Percentiles rank a stretch among this genome's conserved stretches.
Evolutionary conservation across 2,797 vertebrate genomes (phyloP).

Genomic region (Channallabes apus): DNA sequence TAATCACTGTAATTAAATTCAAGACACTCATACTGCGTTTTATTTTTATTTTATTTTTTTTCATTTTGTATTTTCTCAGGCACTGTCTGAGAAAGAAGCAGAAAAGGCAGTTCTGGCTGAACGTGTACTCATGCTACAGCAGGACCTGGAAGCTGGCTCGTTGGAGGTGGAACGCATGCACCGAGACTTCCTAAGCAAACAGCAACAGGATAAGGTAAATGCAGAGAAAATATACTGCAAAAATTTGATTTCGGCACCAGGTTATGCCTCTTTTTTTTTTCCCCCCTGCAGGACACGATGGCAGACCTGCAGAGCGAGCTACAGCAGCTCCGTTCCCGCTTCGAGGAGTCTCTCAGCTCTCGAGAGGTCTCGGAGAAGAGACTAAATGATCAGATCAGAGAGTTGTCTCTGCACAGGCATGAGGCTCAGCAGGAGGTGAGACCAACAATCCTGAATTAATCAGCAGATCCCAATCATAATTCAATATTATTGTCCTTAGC

Average conservation of each 20-base stretch:
- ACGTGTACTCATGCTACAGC: slow-evolving; percentile 66
- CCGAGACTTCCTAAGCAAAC: slow-evolving; percentile 70
- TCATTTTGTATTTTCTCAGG: slow-evolving; percentile 62
- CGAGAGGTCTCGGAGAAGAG: slow-evolving; percentile 63
- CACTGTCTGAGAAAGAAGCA: slow-evolving; percentile 75
- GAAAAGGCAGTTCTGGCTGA: slow-evolving; percentile 72
- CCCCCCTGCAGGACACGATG: slow-evolving; percentile 29
- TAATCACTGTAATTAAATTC: neutral
- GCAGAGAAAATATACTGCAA: neutral
- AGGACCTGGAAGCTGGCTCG: slow-evolving; percentile 65
- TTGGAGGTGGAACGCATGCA: slow-evolving; percentile 66
- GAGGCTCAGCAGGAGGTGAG: slow-evolving; percentile 65
- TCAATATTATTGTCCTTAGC: slow-evolving; percentile 39
- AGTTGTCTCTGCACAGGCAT: slow-evolving; percentile 66
- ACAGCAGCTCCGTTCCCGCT: slow-evolving; percentile 65
- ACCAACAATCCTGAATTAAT: slow-evolving; percentile 24
- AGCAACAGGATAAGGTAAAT: slow-evolving; percentile 78
- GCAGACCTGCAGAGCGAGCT: slow-evolving; percentile 65
- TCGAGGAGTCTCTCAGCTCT: slow-evolving; percentile 70
- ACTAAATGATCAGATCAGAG: slow-evolving; percentile 66
- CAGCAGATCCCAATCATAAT: slow-evolving; percentile 15
- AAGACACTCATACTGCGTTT: neutral
- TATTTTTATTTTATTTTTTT: neutral
- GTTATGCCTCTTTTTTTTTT: neutral
- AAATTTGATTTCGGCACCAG: neutral